Conservation (phyloP, 2,888 invertebrate genomes). For the Mystacides longicornis region DNA sequence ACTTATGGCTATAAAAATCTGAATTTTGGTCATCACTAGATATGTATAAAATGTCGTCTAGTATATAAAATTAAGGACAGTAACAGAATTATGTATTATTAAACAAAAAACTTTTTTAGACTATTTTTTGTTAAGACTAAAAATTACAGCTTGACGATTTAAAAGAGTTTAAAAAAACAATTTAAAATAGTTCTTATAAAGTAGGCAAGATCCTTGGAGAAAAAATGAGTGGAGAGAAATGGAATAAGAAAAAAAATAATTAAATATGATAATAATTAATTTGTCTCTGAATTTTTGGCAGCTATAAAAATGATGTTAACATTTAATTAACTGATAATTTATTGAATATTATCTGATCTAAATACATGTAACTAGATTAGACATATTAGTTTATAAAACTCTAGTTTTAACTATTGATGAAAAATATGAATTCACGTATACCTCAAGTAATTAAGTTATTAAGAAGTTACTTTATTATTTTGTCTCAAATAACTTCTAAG, state of each 20-base stretch:
- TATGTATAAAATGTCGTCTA: too few relatives aligned
- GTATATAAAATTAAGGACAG: too few relatives aligned
- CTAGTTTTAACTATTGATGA: neutral
- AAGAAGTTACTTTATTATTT: neutral
- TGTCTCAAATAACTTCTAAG: neutral
- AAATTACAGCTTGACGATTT: too few relatives aligned
- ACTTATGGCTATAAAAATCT: too few relatives aligned
- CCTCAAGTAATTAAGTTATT: neutral
- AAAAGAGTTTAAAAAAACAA: neutral
- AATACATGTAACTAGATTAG: neutral
- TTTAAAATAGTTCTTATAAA: neutral
- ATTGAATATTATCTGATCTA: neutral
- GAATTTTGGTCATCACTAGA: too few relatives aligned
- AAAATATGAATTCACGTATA: neutral
- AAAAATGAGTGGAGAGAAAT: neutral
- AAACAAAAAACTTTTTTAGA: too few relatives aligned
- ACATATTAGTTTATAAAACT: neutral
- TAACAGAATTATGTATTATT: too few relatives aligned
- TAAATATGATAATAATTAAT: neutral
- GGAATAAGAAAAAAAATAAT: neutral
- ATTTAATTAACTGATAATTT: neutral
- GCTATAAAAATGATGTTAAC: neutral
- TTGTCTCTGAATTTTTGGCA: neutral
- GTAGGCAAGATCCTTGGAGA: neutral
- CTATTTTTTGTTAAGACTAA: too few relatives aligned